Evolutionary conservation across 2,113 vertebrate genomes (phyloP).

Genomic region (Plecturocebus donacophilus): DNA sequence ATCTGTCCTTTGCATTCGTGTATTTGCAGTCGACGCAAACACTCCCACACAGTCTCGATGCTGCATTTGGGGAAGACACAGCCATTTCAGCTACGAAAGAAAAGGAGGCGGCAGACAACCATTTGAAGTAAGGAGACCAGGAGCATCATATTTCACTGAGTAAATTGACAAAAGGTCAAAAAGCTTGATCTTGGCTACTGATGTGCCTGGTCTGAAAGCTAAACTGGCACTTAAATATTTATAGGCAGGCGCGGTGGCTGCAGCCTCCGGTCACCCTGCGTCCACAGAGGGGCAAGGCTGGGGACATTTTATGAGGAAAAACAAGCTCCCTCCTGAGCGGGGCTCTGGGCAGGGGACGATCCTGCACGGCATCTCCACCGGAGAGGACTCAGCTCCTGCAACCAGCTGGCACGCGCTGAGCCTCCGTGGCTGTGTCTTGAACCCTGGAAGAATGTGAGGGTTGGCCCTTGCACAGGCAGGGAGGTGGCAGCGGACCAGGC

Average conservation of each 20-base stretch:
- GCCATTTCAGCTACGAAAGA: not conserved
- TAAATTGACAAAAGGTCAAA: conserved; percentile 85
- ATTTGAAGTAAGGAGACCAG: conserved; percentile 35
- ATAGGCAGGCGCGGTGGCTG: conserved; percentile 70
- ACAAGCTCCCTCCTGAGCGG: not conserved
- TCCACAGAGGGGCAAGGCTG: not conserved
- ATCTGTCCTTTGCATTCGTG: rapidly evolving
- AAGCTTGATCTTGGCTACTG: conserved; percentile 80
- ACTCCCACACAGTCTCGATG: rapidly evolving
- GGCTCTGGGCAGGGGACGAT: not conserved
- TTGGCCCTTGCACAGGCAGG: not conserved
- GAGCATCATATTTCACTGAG: conserved; percentile 78
- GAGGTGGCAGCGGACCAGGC: rapidly evolving
- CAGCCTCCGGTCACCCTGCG: conserved; percentile 38
- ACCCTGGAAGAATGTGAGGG: not conserved
- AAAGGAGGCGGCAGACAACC: not conserved
- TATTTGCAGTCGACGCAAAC: rapidly evolving
- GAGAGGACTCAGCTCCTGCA: rapidly evolving
- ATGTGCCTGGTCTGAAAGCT: conserved; percentile 80
- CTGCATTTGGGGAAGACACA: not conserved
- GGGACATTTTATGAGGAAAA: not conserved
- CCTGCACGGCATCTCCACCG: rapidly evolving
- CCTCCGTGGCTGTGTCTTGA: not conserved
- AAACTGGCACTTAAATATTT: conserved; percentile 84
- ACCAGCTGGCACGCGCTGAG: too few species aligned